Conservation (phyloP, 1,140 invertebrate species). For the Centruroides sculpturatus region DNA sequence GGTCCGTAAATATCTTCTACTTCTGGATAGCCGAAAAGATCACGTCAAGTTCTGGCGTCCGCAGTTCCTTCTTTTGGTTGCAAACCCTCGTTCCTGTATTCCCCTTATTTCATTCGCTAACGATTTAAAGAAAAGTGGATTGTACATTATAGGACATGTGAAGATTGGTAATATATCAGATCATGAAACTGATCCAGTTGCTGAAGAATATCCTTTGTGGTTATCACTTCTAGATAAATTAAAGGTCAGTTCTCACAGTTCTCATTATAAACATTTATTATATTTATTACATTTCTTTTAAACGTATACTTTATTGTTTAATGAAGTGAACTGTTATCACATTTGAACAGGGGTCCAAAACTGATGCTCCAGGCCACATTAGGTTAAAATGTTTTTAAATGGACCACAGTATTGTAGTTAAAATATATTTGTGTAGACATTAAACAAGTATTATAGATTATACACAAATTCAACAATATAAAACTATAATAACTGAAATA, state of each 20-base stretch:
- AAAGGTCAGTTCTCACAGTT: slow-evolving; percentile 34
- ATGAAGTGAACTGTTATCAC: too few species aligned
- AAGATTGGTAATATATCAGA: slow-evolving; percentile 37
- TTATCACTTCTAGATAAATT: slow-evolving; percentile 71
- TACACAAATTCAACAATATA: too few species aligned
- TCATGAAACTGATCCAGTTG: slow-evolving; percentile 45
- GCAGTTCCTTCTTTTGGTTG: slow-evolving; percentile 84
- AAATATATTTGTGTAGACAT: too few species aligned
- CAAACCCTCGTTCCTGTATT: slow-evolving; percentile 74
- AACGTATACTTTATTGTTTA: background rate
- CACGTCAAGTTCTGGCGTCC: slow-evolving; percentile 99
- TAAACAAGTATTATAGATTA: too few species aligned
- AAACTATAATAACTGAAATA: too few species aligned
- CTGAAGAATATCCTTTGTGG: slow-evolving; percentile 70
- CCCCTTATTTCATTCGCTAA: slow-evolving; percentile 95
- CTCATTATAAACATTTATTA: background rate
- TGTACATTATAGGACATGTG: slow-evolving; percentile 89
- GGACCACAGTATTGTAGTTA: too few species aligned
- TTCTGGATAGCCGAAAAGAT: slow-evolving; percentile 88
- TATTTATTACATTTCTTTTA: background rate
- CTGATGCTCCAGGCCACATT: too few species aligned
- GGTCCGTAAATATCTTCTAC: slow-evolving; percentile 88
- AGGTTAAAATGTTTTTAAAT: too few species aligned
- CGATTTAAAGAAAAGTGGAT: slow-evolving; percentile 93
- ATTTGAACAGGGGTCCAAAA: too few species aligned